Percentiles rank a stretch among this genome's conserved stretches.
Evolutionary conservation across 2,888 invertebrate genomes (phyloP).

Genomic region (Ectemnius continuus): DNA sequence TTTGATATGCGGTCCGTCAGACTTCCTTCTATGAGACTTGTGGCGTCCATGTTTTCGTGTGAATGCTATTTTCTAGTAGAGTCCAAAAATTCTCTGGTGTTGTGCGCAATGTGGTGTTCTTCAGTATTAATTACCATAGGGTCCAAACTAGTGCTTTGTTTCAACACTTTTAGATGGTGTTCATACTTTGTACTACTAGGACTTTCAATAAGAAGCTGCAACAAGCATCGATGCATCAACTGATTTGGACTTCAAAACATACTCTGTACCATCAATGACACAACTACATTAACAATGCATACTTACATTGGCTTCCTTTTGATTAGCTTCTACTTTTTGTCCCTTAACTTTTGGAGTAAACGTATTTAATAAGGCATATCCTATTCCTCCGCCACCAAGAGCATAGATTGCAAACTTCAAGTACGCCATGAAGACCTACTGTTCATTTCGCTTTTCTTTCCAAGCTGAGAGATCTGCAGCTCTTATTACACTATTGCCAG

Average conservation of each 20-base stretch:
- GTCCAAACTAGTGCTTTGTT: background rate
- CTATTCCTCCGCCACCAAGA: constrained; percentile 81
- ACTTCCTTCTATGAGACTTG: constrained; percentile 73
- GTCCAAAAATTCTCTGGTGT: background rate
- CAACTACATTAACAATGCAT: background rate
- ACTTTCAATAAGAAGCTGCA: constrained; percentile 14
- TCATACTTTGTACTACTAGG: constrained; percentile 1
- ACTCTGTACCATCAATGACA: background rate
- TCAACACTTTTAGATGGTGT: constrained; percentile 5
- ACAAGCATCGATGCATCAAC: background rate
- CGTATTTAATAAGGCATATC: constrained; percentile 81
- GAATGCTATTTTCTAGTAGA: constrained; percentile 55
- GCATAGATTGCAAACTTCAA: constrained; percentile 80
- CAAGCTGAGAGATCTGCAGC: constrained; percentile 80
- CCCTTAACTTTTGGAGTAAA: constrained; percentile 79
- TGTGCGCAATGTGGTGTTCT: constrained; percentile 5
- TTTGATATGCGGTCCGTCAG: constrained; percentile 78
- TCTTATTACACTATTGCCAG: constrained; percentile 77
- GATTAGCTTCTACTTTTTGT: constrained; percentile 27
- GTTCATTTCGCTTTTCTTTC: constrained; percentile 81
- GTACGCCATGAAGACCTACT: constrained; percentile 78
- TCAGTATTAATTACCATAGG: constrained; percentile 26
- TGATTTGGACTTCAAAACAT: background rate
- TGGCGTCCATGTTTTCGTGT: constrained; percentile 61
- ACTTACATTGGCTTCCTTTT: background rate